Conservation (phyloP, 2,888 invertebrate genomes). For the Eucera pruinosa region DNA sequence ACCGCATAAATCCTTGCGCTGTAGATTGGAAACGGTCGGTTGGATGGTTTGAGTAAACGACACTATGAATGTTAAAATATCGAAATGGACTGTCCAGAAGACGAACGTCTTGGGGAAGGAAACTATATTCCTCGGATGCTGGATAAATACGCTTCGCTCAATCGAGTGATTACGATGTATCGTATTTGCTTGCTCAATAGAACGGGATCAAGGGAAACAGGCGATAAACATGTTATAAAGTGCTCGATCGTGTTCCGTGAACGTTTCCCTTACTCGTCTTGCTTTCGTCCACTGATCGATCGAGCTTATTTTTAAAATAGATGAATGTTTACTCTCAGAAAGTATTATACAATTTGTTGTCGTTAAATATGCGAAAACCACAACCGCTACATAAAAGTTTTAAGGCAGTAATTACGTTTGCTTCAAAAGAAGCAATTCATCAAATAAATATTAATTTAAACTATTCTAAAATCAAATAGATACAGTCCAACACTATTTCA, state of each 20-base stretch:
- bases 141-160: constrained; percentile 19
- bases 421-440: too few relatives aligned
- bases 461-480: too few relatives aligned
- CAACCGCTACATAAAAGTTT: too few relatives aligned
- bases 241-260: constrained; percentile 24
- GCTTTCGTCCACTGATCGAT: constrained; percentile 12
- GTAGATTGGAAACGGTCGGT: not conserved
- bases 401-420: too few relatives aligned
- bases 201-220: constrained; percentile 15
- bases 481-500: too few relatives aligned
- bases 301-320: constrained; percentile 2
- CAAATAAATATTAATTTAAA: too few relatives aligned
- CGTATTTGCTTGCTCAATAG: constrained; percentile 27
- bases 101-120: not conserved
- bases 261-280: constrained; percentile 2
- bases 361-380: not conserved
- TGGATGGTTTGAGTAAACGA: not conserved
- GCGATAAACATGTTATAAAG: constrained; percentile 37
- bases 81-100: not conserved
- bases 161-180: constrained; percentile 32
- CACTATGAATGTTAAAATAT: not conserved
- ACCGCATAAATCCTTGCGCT: not conserved
- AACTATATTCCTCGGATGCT: not conserved
- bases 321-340: not conserved
- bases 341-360: not conserved